Evolutionary conservation across 1,140 invertebrate species (phyloP), one percentile per base, ranked within the genome.

Genomic region (Thereuonema tuberculata): DNA sequence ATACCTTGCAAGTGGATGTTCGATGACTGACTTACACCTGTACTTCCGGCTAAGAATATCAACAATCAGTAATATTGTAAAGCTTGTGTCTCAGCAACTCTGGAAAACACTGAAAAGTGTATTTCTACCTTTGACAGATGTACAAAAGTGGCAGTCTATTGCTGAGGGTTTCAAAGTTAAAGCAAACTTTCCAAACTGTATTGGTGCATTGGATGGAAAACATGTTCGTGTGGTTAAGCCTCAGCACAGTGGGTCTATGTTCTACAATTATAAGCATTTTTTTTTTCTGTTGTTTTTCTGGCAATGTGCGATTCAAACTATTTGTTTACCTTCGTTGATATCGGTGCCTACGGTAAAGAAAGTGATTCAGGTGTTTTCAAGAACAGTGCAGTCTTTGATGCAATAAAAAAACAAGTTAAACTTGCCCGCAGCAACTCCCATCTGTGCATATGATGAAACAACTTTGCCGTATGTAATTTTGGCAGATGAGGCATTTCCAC

Each of bases 111-210:
- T 52, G 25, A 52, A 25, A 52, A 14, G 20, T 52, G 5, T 23
- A 20, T 52, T 21, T 25, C 3, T 52, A 23, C 49, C 49, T 20
- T 9, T 25, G 3, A 5, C 25, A 9, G 25, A 21, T 52, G 5
- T 23, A 52, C 20, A 52, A 52, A 52, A 61, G 49, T 67, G 64
- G 63, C 60, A 58, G 48, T 55, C 63, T 17, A 62, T 62, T 50
- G 63, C 59, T 28, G 48, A 58, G 27, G 61, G 28, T 23, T 67
- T 67, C 47, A 29, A 58, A 46, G 21, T 46, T 20, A 21, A 24
- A 43, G 29, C 65, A 66, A 60, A 68, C 29, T 67, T 68, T 50
- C 66, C 64, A 26, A 61, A 67, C 62, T 67, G 66, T 56, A 5
- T 67, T 21, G 66, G 66, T 24, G 62, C 64, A 9, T 21, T 67